Base-by-base conservation (phyloP, 2,888 invertebrate genomes). In the Pristionchus fissidentatus region DNA sequence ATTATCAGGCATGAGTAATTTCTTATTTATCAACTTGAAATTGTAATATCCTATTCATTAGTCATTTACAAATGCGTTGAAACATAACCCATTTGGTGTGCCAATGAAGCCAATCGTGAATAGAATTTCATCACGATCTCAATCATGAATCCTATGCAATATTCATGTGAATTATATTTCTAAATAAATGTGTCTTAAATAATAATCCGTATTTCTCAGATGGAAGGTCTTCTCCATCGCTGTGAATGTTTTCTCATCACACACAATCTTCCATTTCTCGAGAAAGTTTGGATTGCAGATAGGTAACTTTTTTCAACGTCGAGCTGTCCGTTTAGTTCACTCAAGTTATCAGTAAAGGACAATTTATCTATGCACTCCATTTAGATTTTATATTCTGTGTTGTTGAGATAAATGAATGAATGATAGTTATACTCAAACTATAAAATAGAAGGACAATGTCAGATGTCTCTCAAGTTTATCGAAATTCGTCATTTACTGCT, bases 261-360 rank as follows among this genome's bases (percentile, higher is more conserved):
- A 78, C 90, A 92, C 80, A 89, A 85, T 82, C 84, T 92, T 85
- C 91, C 91, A 5, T 90, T 92, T 83, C 86, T 92, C 78, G 92
- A 92, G 82, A 92, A 92, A 85, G 90, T 92, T 29, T 91, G 92
- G 91, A 88, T 92, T 22, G 92, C 92, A 35, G 92, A 92, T 87
- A 87, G 91, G 83, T 89, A 15, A 60, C 60, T 41, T n/a, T n/a
- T n/a, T n/a, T n/a, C n/a, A n/a, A n/a, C n/a, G n/a, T n/a, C n/a
- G n/a, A n/a, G n/a, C n/a, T n/a, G n/a, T n/a, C n/a, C n/a, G n/a
- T n/a, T n/a, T n/a, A n/a, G n/a, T n/a, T n/a, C n/a, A n/a, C n/a
- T n/a, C n/a, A n/a, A n/a, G n/a, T n/a, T n/a, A n/a, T n/a, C n/a
- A n/a, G n/a, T n/a, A n/a, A n/a, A n/a, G n/a, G 46, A 29, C 2